phyloP scores from a whole-genome alignment of 2,888 invertebrate genomes.

The Siphlonurus alternatus region DNA sequence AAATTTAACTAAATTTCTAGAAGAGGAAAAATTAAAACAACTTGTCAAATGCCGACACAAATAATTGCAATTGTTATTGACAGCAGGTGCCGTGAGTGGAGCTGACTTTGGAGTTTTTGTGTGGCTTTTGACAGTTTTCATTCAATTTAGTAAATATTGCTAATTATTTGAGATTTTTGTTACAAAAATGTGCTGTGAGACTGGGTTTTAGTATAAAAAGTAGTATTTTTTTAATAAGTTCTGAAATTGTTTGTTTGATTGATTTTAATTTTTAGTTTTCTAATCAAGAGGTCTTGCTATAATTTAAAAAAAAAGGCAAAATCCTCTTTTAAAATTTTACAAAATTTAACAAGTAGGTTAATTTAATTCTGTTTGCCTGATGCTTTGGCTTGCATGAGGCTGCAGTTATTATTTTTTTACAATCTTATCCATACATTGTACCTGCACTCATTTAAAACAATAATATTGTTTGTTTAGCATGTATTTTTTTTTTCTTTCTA shows the following conservation, averaged over 20 bases:
- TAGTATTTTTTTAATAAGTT: neutral
- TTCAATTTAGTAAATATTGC: neutral
- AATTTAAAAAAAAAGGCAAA: no score
- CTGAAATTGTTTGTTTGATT: neutral
- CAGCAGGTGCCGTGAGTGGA: neutral
- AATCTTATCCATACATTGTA: neutral
- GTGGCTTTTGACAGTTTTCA: neutral
- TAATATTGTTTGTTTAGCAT: slow-evolving; percentile 6
- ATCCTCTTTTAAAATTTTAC: neutral
- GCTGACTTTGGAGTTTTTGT: neutral
- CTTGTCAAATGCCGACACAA: neutral
- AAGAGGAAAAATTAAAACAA: neutral
- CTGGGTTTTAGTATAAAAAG: neutral
- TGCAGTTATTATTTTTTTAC: neutral
- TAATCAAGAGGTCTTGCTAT: no score
- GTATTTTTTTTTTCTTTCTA: slow-evolving; percentile 7
- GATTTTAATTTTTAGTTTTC: neutral
- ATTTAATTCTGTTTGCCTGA: neutral
- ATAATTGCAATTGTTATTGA: neutral
- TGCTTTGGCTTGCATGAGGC: slow-evolving; percentile 5
- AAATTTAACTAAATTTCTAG: neutral
- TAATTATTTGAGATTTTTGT: no score
- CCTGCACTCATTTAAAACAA: neutral
- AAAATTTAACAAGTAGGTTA: neutral
- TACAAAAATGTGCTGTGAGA: neutral